Percentiles rank a stretch among this genome's conserved stretches.
phyloP scores from a whole-genome alignment of 2,113 vertebrate species.

The mouse (Mus musculus) region DNA sequence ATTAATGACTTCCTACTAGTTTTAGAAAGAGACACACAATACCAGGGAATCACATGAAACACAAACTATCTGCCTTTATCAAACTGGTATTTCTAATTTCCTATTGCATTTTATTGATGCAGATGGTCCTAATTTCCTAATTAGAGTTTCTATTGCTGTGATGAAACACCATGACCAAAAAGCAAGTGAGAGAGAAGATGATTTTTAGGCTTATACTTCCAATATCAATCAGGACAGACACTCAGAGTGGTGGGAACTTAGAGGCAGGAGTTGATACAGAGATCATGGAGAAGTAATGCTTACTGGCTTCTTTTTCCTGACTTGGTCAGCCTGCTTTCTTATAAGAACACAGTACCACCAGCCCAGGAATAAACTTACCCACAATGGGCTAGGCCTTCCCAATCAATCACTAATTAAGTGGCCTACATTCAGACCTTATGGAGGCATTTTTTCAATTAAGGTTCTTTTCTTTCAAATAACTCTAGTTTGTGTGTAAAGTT shows the following conservation, averaged over 20 bases:
- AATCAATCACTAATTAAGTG: background rate
- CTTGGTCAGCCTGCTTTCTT: background rate
- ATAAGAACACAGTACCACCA: background rate
- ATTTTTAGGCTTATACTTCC: background rate
- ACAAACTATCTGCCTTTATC: background rate
- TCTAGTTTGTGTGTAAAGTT: background rate
- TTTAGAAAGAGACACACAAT: background rate
- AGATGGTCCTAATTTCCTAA: background rate
- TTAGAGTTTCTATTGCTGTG: background rate
- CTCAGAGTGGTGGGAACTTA: background rate
- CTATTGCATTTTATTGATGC: background rate
- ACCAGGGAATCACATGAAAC: background rate
- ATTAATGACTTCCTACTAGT: background rate
- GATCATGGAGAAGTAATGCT: background rate
- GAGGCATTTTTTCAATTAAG: background rate
- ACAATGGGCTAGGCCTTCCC: background rate
- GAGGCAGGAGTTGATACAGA: no score
- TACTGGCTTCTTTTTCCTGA: no score
- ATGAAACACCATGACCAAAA: background rate
- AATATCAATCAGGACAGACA: background rate
- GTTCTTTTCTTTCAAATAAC: background rate
- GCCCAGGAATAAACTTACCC: background rate
- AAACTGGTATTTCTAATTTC: slow-evolving; percentile 2
- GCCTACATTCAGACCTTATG: background rate
- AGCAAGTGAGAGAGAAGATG: background rate